Evolutionary conservation across 2,797 vertebrate species (phyloP), one percentile per base, ranked within the genome.

Genomic region (Jordanella pulchra): DNA sequence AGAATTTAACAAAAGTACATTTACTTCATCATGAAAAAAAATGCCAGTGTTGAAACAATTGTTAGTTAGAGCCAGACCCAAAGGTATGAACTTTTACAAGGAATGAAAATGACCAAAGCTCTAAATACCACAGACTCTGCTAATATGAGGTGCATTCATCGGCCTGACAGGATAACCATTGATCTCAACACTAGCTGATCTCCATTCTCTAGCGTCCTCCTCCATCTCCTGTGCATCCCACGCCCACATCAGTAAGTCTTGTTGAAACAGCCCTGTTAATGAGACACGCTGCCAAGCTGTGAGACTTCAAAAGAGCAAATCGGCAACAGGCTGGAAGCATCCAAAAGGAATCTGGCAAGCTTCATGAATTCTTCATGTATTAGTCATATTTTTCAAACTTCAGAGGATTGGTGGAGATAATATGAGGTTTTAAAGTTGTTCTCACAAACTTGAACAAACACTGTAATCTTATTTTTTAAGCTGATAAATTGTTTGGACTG

Each of bases 111-210:
- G 76, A 69, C 80, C 68, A 23, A 21, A 81, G 69, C 76, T 77
- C 71, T 67, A 84, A 82, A 87, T 69, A 70, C 61, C 3, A 72
- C 68, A 66, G 73, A 78, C 70, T 78, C 47, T 15, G 73, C 56
- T 5, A 67, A 48, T 67, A 78, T 76, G 80, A 80, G 48, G 67
- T 76, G 72, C 72, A 44, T 79, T 80, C 75, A 69, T 83, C 82
- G 84, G 84, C 76, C 77, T 80, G 88, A 91, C 81, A 82, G 84
- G 90, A 91, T 91, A 92, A 91, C 82, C 83, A 93, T 86, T 87
- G 89, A 93, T 91, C 91, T 89, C 72, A 77, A 80, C 68, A 72
- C 85, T 84, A 89, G 89, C 87, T 78, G 72, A 90, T 91, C 84
- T 76, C 79, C 79, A 65, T 88, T 89, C 87, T 86, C 75, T 69